Conservation (phyloP, 30 jellyfish, hydroid and myxozoan species). For the Hydractinia echinata region DNA sequence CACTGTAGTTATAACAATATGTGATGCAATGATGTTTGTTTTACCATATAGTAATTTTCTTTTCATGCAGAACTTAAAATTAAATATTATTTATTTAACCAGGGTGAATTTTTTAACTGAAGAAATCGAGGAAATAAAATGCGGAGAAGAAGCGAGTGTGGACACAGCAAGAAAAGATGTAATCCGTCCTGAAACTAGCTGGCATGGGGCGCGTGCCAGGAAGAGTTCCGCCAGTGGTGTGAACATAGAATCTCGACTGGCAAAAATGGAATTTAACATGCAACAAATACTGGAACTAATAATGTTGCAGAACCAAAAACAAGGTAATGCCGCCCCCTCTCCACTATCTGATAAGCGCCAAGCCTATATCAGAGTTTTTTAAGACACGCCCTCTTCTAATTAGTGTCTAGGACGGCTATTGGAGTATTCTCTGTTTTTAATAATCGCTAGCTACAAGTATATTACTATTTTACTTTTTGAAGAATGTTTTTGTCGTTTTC, state of each 20-base stretch:
- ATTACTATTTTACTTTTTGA: too few relatives aligned
- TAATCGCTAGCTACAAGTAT: too few relatives aligned
- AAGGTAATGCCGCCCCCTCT: slow-evolving; percentile 37
- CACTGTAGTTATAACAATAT: neutral
- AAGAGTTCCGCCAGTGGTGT: slow-evolving; percentile 40
- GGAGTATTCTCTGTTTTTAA: too few relatives aligned
- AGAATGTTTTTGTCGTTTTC: too few relatives aligned
- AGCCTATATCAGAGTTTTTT: too few relatives aligned
- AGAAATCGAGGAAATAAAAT: slow-evolving; percentile 32
- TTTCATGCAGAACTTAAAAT: neutral
- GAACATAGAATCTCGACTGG: slow-evolving; percentile 55
- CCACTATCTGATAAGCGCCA: too few relatives aligned
- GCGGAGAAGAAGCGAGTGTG: slow-evolving; percentile 18
- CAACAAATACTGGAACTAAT: slow-evolving; percentile 57
- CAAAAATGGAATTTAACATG: slow-evolving; percentile 55
- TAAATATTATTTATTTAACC: neutral
- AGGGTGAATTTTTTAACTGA: slow-evolving; percentile 59
- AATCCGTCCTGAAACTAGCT: slow-evolving; percentile 45
- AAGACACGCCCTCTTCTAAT: too few relatives aligned
- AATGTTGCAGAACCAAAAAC: slow-evolving; percentile 62
- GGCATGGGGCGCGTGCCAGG: slow-evolving; percentile 40
- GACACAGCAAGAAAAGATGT: slow-evolving; percentile 29
- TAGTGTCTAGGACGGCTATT: too few relatives aligned
- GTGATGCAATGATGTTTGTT: too few relatives aligned
- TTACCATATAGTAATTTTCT: neutral